Base-by-base conservation (phyloP, 2,888 invertebrate species). In the Erebia ligea region DNA sequence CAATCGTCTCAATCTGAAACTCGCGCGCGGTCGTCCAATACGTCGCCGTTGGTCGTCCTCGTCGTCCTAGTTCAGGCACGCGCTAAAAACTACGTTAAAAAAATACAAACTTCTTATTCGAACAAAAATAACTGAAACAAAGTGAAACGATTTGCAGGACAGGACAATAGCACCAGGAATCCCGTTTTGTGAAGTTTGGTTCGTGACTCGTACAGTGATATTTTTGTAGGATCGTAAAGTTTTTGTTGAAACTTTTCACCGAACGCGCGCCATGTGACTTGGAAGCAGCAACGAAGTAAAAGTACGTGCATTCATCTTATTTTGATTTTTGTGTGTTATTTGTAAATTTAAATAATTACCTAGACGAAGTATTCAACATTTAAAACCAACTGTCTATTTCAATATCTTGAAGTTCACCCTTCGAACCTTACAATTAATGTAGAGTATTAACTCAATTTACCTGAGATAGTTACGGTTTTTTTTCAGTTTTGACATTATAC, bases 221-320 rank as follows among this genome's bases (percentile, higher is more conserved):
- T 83, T 81, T 84, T 84, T 78, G 81, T 73, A 70, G 79, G 81
- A 82, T 82, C 83, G 81, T 70, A 68, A 85, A 82, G 83, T 85
- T 84, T 82, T 86, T 82, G 81, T 86, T 82, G 83, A 86, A 85
- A 88, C 88, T 89, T 88, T 89, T 84, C 83, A 86, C 83, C 81
- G 85, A 84, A 84, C 81, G 81, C 85, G 79, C 89, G 89, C 91
- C 91, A 92, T 92, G 92, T 92, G 92, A 92, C 86, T 87, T 80
- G 81, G 76, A 73, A 76, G 83, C 84, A 83, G 82, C 82, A 79
- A 79, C 79, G 79, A 82, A 87, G 82, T 86, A 88, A 87, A 86
- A 81, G 91, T 92, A 90, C 81, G 91, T 90, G 80, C 77, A 82
- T 84, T 84, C 77, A 77, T 84, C 81, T 87, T 84, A 84, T 83